Evolutionary conservation across 2,797 vertebrate genomes (phyloP).

Genomic region (Carcharodon carcharias): DNA sequence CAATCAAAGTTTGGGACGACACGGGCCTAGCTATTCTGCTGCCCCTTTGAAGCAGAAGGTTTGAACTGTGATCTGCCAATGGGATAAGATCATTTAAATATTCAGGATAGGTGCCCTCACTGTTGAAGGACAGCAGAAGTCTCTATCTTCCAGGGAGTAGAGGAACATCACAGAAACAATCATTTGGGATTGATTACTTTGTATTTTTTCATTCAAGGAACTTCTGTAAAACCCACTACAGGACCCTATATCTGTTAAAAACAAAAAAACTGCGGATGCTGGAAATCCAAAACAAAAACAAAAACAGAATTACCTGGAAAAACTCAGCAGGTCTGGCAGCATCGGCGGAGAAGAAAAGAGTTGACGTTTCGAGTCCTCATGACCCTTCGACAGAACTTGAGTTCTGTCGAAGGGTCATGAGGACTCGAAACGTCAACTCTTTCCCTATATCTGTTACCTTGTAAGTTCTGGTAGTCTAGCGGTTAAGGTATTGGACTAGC

Average conservation of each 20-base stretch:
- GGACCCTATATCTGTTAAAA: neutral
- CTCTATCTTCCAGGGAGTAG: too few relatives aligned
- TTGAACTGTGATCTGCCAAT: neutral
- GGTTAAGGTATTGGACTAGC: neutral
- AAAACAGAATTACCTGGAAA: too few relatives aligned
- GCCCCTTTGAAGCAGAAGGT: neutral
- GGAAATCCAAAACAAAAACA: too few relatives aligned
- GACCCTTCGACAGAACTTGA: too few relatives aligned
- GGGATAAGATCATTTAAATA: neutral
- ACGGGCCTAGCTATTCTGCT: neutral
- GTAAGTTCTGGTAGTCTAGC: neutral
- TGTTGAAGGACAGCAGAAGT: neutral
- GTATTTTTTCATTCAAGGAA: neutral
- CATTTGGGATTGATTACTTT: neutral
- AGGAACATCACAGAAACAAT: too few relatives aligned
- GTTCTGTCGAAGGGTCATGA: too few relatives aligned
- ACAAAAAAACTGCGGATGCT: too few relatives aligned
- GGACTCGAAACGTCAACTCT: too few relatives aligned
- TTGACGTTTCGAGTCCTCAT: too few relatives aligned
- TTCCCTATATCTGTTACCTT: neutral
- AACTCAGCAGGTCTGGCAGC: too few relatives aligned
- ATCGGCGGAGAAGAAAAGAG: too few relatives aligned
- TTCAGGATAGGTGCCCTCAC: neutral
- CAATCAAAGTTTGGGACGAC: neutral
- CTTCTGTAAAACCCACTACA: neutral